Conservation (phyloP, 2,888 invertebrate genomes). For the Ennomos fuscantarius region DNA sequence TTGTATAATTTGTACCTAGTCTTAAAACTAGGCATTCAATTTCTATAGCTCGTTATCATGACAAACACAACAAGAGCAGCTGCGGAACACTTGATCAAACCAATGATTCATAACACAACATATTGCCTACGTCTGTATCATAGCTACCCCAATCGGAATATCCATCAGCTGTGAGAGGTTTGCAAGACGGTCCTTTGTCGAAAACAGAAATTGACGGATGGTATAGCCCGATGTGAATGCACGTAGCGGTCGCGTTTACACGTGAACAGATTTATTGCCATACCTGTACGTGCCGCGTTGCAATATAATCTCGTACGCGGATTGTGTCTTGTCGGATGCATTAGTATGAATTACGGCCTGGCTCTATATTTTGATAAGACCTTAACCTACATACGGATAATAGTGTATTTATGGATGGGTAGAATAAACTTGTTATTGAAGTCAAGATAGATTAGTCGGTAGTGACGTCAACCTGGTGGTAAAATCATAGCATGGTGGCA, state of each 20-base stretch:
- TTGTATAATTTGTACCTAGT: background rate
- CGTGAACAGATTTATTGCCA: conserved; percentile 36
- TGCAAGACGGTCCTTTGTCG: conserved; percentile 29
- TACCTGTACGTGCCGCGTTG: conserved; percentile 16
- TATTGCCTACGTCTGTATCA: conserved; percentile 8
- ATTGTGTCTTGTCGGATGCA: conserved; percentile 25
- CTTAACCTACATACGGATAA: no score
- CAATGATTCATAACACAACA: conserved; percentile 14
- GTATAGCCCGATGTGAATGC: conserved; percentile 23
- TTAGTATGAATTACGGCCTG: conserved; percentile 15
- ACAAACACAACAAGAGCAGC: conserved; percentile 11
- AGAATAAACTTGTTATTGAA: no score
- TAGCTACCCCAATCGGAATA: conserved; percentile 24
- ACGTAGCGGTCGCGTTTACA: conserved; percentile 34
- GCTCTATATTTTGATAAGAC: background rate
- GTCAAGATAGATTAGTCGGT: no score
- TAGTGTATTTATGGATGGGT: no score
- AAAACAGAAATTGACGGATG: conserved; percentile 38
- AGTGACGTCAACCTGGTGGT: no score
- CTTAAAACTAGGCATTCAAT: background rate
- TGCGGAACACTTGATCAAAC: conserved; percentile 21
- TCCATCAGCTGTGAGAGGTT: conserved; percentile 14
- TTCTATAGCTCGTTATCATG: conserved; percentile 6
- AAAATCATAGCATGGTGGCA: no score
- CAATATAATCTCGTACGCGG: conserved; percentile 19